Base-by-base conservation (phyloP, 2,113 vertebrate species). In the Gadus chalcogrammus region DNA sequence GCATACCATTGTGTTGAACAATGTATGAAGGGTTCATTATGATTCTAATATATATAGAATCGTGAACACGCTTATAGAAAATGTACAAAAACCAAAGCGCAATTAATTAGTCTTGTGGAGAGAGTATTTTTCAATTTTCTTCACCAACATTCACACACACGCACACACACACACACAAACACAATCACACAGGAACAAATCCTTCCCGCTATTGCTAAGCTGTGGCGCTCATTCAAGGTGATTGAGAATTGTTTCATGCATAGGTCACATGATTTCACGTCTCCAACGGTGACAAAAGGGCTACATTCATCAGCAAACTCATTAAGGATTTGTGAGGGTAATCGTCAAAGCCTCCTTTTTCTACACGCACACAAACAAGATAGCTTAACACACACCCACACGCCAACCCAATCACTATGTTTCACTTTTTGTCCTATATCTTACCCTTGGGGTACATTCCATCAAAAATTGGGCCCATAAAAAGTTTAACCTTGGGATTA, bases 291-390 rank as follows among this genome's bases (percentile, higher is more conserved):
- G 9, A 75, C 69, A 75, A 77, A 73, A 68, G 58, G 60, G 42
- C 38, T 16, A 42, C 62, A 73, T 78, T 65, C 69, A 84, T 81
- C 67, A 79, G 63, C 72, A 55, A 75, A 75, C 67, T 56, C 64
- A 71, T 71, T 27, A 61, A 56, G 17, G 71, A 71, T 71, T 28
- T 68, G 24, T 72, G 63, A 56, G 68, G 66, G 56, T 70, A 69
- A 72, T 70, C 4, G 59, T 55, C 17, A 68, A 62, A 74, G 31
- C 52, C 22, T 13, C 61, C 7, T 22, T 12, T 15, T 15, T 22
- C 7, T 3, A 28, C 22, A 17, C 65, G 35, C 64, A 59, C 1
- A 56, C 66, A 64, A 22, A 53, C 42, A 48, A 8, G 8, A 48
- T 9, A 1, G 1, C 6, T 48, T 6, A 18, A 63, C 65, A 61